These are phyloP conservation scores for Lerista edwardsae DNA, from an alignment of 2,797 vertebrate genomes.

Conservation along the genomic window DNA sequence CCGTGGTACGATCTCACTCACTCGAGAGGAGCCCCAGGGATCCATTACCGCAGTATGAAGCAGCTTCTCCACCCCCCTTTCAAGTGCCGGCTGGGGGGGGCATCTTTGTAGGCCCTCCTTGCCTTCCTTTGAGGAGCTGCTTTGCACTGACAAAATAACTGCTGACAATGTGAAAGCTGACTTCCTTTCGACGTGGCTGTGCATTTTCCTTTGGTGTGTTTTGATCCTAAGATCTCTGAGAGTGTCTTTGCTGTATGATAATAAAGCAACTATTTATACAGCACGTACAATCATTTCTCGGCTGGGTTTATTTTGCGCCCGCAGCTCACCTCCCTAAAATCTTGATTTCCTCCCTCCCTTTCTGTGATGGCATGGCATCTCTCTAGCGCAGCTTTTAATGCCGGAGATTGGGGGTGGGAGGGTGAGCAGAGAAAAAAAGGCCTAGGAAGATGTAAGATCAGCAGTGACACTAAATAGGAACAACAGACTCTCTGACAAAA, in stretches of 20 bases:
- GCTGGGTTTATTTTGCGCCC: slow-evolving; percentile 16
- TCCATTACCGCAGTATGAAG: slow-evolving; percentile 72
- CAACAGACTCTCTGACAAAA: neutral
- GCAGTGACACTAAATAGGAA: slow-evolving; percentile 43
- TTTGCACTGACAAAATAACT: slow-evolving; percentile 74
- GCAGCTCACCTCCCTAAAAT: neutral
- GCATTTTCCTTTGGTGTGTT: slow-evolving; percentile 65
- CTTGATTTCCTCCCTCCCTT: neutral
- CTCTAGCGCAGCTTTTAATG: neutral
- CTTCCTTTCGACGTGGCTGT: slow-evolving; percentile 75
- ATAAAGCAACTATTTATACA: slow-evolving; percentile 67
- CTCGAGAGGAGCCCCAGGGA: slow-evolving; percentile 68
- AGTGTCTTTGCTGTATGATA: slow-evolving; percentile 55
- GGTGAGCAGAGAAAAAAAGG: slow-evolving; percentile 8
- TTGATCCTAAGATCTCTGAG: slow-evolving; percentile 64
- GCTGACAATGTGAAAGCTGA: slow-evolving; percentile 68
- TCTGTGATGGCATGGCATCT: slow-evolving; percentile 36
- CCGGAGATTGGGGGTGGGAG: neutral
- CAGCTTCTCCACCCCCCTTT: slow-evolving; percentile 71
- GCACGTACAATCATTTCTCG: neutral
- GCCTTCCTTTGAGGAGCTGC: slow-evolving; percentile 70
- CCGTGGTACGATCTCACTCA: slow-evolving; percentile 65
- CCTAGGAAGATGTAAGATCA: slow-evolving; percentile 36
- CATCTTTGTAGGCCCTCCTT: slow-evolving; percentile 64
- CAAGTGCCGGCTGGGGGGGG: slow-evolving; percentile 55